Conservation (phyloP, 2,113 vertebrate genomes). For the Channa argus region DNA sequence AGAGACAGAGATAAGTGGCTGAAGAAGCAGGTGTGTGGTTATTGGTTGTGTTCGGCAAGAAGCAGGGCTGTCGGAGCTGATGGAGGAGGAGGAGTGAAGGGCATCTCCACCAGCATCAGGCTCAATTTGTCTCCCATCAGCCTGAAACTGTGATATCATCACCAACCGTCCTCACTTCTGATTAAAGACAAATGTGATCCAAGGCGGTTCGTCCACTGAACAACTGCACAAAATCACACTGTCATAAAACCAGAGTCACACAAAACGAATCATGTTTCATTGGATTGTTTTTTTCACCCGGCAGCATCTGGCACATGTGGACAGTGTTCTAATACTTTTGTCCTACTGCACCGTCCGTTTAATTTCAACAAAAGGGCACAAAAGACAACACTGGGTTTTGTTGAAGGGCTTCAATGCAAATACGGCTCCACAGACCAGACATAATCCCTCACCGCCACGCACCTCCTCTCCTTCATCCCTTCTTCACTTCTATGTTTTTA, state of each 20-base stretch:
- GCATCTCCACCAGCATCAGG: slow-evolving; percentile 43
- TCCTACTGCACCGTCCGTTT: not conserved
- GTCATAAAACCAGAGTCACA: too few relatives aligned
- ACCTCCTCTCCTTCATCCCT: too few relatives aligned
- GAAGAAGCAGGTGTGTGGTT: slow-evolving; percentile 23
- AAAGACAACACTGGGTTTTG: too few relatives aligned
- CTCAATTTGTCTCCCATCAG: slow-evolving; percentile 51
- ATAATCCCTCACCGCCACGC: too few relatives aligned
- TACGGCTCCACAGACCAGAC: too few relatives aligned
- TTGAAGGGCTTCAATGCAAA: too few relatives aligned
- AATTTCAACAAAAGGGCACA: slow-evolving; percentile 7
- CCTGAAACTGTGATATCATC: slow-evolving; percentile 44
- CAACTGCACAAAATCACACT: too few relatives aligned
- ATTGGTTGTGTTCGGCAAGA: slow-evolving; percentile 44
- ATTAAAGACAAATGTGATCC: slow-evolving; percentile 22
- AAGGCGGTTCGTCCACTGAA: not conserved
- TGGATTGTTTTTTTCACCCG: too few relatives aligned
- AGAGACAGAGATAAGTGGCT: not conserved
- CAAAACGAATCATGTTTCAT: too few relatives aligned
- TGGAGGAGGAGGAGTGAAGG: slow-evolving; percentile 46
- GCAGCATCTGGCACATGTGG: too few relatives aligned
- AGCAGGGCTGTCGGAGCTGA: slow-evolving; percentile 18
- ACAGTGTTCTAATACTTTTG: too few relatives aligned
- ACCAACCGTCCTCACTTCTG: slow-evolving; percentile 1
- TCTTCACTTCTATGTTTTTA: too few relatives aligned